Percentiles rank a stretch among this genome's conserved stretches.
These are phyloP conservation scores for Chrysaora quinquecirrha DNA, from an alignment of 30 jellyfish, hydroid and myxozoan genomes.

Conservation along the genomic window DNA sequence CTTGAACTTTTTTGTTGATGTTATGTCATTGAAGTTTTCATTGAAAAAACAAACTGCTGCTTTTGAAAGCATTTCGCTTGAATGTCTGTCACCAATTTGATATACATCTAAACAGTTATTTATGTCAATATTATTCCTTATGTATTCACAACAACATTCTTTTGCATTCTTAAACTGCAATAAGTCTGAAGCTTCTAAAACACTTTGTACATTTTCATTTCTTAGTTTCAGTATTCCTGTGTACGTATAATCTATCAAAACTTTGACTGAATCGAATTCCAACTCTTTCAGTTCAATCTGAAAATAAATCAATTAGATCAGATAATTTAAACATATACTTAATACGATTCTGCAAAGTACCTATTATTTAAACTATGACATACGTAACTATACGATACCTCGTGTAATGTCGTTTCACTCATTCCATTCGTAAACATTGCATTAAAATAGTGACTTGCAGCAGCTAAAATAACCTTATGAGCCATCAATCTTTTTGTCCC, in stretches of 20 bases:
- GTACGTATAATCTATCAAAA: conserved; percentile 69
- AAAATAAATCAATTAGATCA: background rate
- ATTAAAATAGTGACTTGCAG: conserved; percentile 80
- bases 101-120: conserved; percentile 72
- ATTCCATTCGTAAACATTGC: conserved; percentile 93
- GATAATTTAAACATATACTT: background rate
- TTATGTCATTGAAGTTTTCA: conserved; percentile 45
- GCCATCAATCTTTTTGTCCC: conserved; percentile 64
- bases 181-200: conserved; percentile 87
- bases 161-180: conserved; percentile 73
- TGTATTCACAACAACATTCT: conserved; percentile 66
- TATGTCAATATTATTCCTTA: conserved; percentile 51
- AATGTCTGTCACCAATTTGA: conserved; percentile 71
- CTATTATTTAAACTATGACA: background rate
- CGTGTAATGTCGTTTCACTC: conserved; percentile 67
- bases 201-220: conserved; percentile 68
- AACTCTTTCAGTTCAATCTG: conserved; percentile 76
- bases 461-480: conserved; percentile 85
- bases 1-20: conserved; percentile 32
- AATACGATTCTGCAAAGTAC: background rate
- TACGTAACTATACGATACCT: conserved; percentile 25
- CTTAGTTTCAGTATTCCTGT: conserved; percentile 63
- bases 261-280: conserved; percentile 61
- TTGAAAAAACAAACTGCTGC: conserved; percentile 48
- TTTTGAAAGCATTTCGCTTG: conserved; percentile 25